Percentiles rank a stretch among this genome's conserved stretches.
Conservation (phyloP, 1,140 invertebrate genomes). For the Acromyrmex charruanus region DNA sequence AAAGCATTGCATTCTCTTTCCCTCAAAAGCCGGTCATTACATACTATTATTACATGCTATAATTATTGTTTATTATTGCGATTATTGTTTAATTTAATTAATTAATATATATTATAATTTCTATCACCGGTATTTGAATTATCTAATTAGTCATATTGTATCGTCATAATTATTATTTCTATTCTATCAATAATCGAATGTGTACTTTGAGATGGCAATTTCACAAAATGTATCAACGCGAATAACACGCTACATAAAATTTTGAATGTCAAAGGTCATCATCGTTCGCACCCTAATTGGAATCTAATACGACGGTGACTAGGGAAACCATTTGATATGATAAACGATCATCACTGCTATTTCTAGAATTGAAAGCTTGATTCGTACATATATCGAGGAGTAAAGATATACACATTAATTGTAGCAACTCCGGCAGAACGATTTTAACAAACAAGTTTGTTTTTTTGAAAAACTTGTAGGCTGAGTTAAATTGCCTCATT, state of each 20-base stretch:
- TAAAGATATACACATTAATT: neutral
- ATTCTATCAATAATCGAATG: neutral
- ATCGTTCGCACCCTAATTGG: conserved; percentile 35
- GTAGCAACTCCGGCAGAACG: neutral
- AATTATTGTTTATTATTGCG: conserved; percentile 8
- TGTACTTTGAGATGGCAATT: neutral
- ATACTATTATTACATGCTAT: neutral
- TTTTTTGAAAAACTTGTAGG: neutral
- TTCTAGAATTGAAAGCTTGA: conserved; percentile 8
- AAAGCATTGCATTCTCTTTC: neutral
- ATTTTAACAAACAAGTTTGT: conserved; percentile 28
- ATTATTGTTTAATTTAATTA: conserved; percentile 19
- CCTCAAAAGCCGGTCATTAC: neutral
- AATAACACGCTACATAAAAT: neutral
- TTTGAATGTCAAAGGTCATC: conserved; percentile 39
- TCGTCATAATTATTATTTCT: conserved; percentile 23
- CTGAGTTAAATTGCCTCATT: neutral
- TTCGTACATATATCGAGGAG: neutral
- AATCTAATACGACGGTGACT: conserved; percentile 38
- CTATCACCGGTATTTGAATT: conserved; percentile 25
- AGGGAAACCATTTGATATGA: conserved; percentile 23
- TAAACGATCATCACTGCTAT: conserved; percentile 24
- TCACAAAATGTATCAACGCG: neutral
- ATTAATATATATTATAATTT: conserved; percentile 38
- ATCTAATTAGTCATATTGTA: conserved; percentile 15